Percentiles rank a stretch among this genome's conserved stretches.
Conservation (phyloP, 1,140 invertebrate genomes). For the Goniozus legneri region DNA sequence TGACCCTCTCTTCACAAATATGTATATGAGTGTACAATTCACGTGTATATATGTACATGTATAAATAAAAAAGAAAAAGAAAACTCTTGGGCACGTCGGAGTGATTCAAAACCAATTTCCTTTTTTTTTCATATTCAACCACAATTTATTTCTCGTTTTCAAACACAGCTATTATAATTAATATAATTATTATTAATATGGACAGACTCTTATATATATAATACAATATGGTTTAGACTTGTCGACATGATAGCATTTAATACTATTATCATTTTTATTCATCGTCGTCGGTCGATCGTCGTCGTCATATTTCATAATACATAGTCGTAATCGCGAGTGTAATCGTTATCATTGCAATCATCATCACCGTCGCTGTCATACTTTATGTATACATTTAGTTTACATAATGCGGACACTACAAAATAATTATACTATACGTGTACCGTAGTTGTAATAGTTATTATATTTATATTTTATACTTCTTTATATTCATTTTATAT, state of each 20-base stretch:
- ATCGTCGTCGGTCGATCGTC: conserved; percentile 33
- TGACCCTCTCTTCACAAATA: too few species aligned
- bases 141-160: conserved; percentile 57
- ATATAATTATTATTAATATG: conserved; percentile 55
- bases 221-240: conserved; percentile 56
- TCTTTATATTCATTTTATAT: conserved; percentile 39
- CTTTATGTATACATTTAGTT: conserved; percentile 50
- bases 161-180: conserved; percentile 57
- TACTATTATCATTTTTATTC: conserved; percentile 52
- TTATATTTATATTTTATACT: conserved; percentile 37
- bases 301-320: conserved; percentile 30
- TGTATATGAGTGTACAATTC: too few species aligned
- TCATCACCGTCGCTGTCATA: conserved; percentile 19
- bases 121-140: conserved; percentile 55
- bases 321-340: conserved; percentile 26
- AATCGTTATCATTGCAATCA: conserved; percentile 26
- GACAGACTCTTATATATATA: conserved; percentile 56
- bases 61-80: too few species aligned
- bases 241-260: conserved; percentile 53
- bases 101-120: too few species aligned
- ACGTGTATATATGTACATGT: too few species aligned
- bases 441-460: conserved; percentile 27
- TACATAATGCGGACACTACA: conserved; percentile 54
- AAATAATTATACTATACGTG: conserved; percentile 45
- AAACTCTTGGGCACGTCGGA: too few species aligned